Conservation (phyloP, 2,888 invertebrate genomes). For the Rhamnusium bicolor region DNA sequence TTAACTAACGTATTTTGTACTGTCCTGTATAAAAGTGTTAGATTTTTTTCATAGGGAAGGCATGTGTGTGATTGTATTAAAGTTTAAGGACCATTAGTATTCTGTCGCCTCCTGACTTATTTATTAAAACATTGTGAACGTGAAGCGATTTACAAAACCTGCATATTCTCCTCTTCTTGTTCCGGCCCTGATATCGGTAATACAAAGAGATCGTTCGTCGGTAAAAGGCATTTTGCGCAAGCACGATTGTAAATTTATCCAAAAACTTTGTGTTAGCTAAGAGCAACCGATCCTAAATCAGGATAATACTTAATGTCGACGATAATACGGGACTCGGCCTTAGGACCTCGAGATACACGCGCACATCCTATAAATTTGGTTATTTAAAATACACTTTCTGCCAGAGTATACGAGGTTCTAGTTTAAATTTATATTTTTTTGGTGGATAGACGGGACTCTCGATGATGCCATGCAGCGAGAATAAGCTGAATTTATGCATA, state of each 20-base stretch:
- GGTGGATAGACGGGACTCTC: not conserved
- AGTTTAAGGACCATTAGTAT: not conserved
- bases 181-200: conserved; percentile 39
- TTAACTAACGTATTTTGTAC: too few relatives aligned
- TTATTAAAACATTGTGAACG: not conserved
- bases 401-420: not conserved
- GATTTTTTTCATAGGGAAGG: too few relatives aligned
- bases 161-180: not conserved
- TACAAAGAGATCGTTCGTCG: conserved; percentile 37
- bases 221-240: conserved; percentile 52
- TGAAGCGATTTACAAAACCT: not conserved
- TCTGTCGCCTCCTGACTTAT: not conserved
- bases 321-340: conserved; percentile 55
- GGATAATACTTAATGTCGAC: conserved; percentile 65
- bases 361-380: conserved; percentile 44
- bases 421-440: conserved; percentile 19
- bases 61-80: not conserved
- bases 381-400: conserved; percentile 37
- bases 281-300: conserved; percentile 63
- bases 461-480: not conserved
- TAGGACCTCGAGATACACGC: conserved; percentile 43
- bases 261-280: conserved; percentile 58
- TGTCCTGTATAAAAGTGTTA: too few relatives aligned
- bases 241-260: conserved; percentile 65
- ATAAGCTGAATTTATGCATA: not conserved